Percentiles rank a stretch among this genome's conserved stretches.
Conservation (phyloP, 2,888 invertebrate species). For the Acronicta aceris region DNA sequence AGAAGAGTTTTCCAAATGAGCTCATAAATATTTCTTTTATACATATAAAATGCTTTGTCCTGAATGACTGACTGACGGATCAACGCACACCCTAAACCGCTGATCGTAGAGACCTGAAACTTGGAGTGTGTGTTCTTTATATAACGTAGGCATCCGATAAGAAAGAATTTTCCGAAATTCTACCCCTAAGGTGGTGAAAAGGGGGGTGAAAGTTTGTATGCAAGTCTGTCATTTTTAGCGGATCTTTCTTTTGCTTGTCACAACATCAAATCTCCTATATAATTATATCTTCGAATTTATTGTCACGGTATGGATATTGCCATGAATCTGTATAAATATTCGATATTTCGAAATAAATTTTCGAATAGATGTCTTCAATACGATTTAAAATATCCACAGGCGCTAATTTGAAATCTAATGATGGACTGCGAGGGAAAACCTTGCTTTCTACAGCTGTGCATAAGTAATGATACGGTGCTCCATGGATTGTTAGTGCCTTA, state of each 20-base stretch:
- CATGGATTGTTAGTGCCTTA: conserved; percentile 7
- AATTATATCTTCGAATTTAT: conserved; percentile 32
- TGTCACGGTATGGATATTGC: conserved; percentile 13
- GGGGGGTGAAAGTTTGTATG: too few species aligned
- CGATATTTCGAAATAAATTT: neutral
- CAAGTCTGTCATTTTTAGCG: too few species aligned
- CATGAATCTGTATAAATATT: neutral
- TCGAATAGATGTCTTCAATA: conserved; percentile 13
- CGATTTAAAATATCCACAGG: conserved; percentile 7
- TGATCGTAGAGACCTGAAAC: too few species aligned
- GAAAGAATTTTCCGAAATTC: too few species aligned
- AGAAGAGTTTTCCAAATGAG: conserved; percentile 13
- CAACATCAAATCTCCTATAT: conserved; percentile 10
- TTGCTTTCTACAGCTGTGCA: conserved; percentile 46
- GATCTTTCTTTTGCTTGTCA: conserved; percentile 34
- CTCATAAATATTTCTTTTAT: conserved; percentile 30
- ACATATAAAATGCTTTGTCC: too few species aligned
- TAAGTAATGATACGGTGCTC: conserved; percentile 29
- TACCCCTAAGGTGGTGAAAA: too few species aligned
- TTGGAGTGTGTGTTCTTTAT: too few species aligned
- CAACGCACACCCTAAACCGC: too few species aligned
- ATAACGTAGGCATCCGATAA: too few species aligned
- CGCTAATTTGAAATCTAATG: conserved; percentile 3
- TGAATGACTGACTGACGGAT: too few species aligned
- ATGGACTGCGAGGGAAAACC: conserved; percentile 42